Evolutionary conservation across 2,888 invertebrate species (phyloP).

Genomic region (Cantharis rufa): DNA sequence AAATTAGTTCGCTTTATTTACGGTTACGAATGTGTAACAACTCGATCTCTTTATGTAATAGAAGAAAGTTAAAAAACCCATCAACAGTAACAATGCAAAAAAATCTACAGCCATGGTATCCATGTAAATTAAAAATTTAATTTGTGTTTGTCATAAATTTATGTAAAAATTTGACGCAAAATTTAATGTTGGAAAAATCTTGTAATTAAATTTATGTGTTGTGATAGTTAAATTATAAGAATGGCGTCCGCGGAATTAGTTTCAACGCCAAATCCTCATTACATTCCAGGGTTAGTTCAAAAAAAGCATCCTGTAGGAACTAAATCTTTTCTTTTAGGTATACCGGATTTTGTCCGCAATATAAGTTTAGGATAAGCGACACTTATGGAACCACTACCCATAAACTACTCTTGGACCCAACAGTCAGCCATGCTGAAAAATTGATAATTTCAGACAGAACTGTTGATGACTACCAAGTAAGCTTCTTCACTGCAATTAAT

Average conservation of each 20-base stretch:
- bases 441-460: conserved; percentile 68
- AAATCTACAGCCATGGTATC: background rate
- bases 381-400: conserved; percentile 76
- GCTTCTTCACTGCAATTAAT: background rate
- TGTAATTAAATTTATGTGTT: conserved; percentile 3
- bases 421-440: conserved; percentile 72
- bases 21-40: background rate
- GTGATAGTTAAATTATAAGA: conserved; percentile 15
- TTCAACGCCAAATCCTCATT: conserved; percentile 71
- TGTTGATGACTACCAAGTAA: conserved; percentile 59
- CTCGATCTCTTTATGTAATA: background rate
- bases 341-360: conserved; percentile 77
- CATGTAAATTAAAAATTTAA: background rate
- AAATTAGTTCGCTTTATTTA: background rate
- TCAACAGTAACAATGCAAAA: background rate
- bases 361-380: conserved; percentile 73
- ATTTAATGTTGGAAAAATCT: conserved; percentile 10
- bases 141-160: background rate
- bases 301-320: background rate
- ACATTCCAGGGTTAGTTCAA: conserved; percentile 70
- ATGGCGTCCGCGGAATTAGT: conserved; percentile 57
- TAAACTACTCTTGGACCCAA: conserved; percentile 74
- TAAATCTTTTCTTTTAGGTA: conserved; percentile 59
- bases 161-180: background rate
- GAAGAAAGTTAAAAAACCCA: background rate